phyloP scores from a whole-genome alignment of 2,797 vertebrate species.

The Neomorphus geoffroyi region DNA sequence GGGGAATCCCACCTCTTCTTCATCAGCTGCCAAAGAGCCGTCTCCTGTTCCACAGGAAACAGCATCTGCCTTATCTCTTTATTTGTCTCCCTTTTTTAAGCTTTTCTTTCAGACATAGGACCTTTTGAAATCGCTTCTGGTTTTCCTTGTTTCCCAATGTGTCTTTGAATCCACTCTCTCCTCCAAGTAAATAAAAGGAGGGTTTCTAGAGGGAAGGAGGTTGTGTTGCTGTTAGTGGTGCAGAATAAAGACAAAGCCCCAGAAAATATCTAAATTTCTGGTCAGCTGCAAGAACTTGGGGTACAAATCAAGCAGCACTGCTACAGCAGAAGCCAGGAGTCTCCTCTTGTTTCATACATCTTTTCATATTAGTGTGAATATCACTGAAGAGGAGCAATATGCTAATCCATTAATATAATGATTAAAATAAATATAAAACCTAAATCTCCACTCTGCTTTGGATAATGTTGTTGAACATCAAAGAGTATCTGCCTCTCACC shows the following conservation, averaged over 20 bases:
- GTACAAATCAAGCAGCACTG: background rate
- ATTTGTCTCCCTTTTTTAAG: background rate
- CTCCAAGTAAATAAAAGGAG: background rate
- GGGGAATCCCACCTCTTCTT: slow-evolving; percentile 55
- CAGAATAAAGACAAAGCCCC: background rate
- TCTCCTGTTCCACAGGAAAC: slow-evolving; percentile 31
- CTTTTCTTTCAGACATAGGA: background rate
- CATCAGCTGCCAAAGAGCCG: slow-evolving; percentile 54
- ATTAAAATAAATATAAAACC: background rate
- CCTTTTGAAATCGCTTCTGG: background rate
- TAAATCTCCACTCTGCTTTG: background rate
- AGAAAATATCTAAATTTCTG: background rate
- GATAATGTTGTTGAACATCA: background rate
- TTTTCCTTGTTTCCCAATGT: background rate
- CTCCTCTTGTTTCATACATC: background rate
- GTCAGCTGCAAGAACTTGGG: background rate
- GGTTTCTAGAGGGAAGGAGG: background rate
- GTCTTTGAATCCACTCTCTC: background rate
- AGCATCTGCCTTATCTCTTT: slow-evolving; percentile 57
- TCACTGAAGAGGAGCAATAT: background rate
- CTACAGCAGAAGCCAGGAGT: background rate
- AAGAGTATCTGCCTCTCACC: background rate
- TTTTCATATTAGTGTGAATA: background rate
- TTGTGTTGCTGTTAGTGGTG: background rate
- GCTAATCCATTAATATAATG: background rate